phyloP scores from a whole-genome alignment of 2,888 invertebrate species.

The Lochmaea capreae region DNA sequence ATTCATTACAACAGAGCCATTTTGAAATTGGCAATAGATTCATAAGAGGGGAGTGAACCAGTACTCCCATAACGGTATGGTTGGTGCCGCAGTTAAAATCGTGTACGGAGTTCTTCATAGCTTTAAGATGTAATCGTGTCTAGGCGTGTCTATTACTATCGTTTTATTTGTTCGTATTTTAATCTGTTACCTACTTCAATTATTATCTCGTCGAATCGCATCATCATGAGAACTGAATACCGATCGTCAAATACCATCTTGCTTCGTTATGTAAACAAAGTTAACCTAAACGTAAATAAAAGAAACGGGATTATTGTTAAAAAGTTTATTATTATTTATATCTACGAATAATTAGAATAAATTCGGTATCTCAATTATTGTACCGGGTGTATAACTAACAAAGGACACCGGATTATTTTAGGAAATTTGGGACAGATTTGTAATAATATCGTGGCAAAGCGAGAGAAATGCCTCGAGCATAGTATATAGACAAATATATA shows the following conservation, averaged over 20 bases:
- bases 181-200: conserved; percentile 22
- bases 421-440: too few relatives aligned
- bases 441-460: too few relatives aligned
- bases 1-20: conserved; percentile 25
- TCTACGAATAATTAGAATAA: background rate
- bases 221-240: conserved; percentile 26
- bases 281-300: background rate
- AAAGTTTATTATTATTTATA: background rate
- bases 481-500: too few relatives aligned
- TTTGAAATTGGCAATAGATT: conserved; percentile 39
- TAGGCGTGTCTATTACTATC: conserved; percentile 46
- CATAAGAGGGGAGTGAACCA: conserved; percentile 37
- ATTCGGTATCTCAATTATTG: background rate
- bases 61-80: conserved; percentile 40
- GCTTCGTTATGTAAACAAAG: conserved; percentile 14
- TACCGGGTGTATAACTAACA: background rate
- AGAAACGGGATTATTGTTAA: background rate
- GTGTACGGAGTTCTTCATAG: conserved; percentile 41
- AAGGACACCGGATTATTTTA: too few relatives aligned
- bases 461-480: too few relatives aligned
- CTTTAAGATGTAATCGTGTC: conserved; percentile 47
- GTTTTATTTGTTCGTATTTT: conserved; percentile 42
- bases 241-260: conserved; percentile 28
- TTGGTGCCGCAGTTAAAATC: conserved; percentile 42
- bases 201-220: conserved; percentile 16